phyloP scores from a whole-genome alignment of 2,888 invertebrate genomes.

The Terebella lapidaria region DNA sequence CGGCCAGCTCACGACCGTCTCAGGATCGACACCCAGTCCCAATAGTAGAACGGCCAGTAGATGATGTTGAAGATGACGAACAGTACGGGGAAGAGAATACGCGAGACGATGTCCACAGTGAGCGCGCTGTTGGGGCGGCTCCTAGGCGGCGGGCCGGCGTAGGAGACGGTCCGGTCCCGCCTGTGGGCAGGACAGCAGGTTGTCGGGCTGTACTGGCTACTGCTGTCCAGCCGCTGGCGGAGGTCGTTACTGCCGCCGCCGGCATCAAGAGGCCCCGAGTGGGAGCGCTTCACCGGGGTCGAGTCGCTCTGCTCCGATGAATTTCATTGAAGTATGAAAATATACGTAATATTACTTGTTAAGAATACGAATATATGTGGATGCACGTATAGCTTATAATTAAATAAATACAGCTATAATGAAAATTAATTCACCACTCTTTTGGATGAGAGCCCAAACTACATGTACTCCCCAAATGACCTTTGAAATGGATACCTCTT shows the following conservation, averaged over 20 bases:
- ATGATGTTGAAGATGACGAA: slow-evolving; percentile 1
- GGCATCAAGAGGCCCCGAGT: background rate
- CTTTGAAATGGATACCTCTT: too few relatives aligned
- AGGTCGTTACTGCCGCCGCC: background rate
- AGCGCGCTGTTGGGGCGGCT: background rate
- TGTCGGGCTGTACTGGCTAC: background rate
- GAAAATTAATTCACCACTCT: too few relatives aligned
- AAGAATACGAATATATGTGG: too few relatives aligned
- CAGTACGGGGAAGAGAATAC: background rate
- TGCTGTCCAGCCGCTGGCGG: background rate
- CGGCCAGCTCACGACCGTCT: too few relatives aligned
- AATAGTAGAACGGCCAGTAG: background rate
- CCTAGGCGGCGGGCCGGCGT: background rate
- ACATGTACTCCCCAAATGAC: too few relatives aligned
- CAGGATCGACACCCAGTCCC: background rate
- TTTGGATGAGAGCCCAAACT: too few relatives aligned
- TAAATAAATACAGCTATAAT: too few relatives aligned
- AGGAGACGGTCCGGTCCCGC: background rate
- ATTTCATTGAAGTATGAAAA: too few relatives aligned
- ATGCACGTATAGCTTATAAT: too few relatives aligned
- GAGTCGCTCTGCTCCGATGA: too few relatives aligned
- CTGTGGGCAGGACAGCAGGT: background rate
- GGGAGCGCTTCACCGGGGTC: background rate
- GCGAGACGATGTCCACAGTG: background rate
- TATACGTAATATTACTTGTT: too few relatives aligned